Conservation (phyloP, 2,888 invertebrate species). For the Latrodectus hesperus region DNA sequence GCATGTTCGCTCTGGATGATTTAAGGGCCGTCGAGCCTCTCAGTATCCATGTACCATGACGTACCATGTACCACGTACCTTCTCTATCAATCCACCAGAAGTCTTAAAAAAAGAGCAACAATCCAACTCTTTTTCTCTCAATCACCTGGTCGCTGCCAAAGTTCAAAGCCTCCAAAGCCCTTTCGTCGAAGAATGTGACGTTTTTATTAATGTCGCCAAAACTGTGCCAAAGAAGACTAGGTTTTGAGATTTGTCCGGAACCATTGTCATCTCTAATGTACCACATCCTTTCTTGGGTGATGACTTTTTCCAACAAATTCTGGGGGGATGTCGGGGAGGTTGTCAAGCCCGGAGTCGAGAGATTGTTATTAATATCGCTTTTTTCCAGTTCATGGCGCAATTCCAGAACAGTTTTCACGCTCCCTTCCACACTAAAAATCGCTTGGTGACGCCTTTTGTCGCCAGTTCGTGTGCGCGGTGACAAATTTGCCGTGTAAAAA, state of each 20-base stretch:
- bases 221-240: neutral
- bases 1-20: constrained; percentile 1
- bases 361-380: constrained; percentile 67
- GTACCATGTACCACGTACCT: too few relatives aligned
- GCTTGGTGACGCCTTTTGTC: neutral
- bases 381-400: constrained; percentile 59
- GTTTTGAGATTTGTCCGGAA: neutral
- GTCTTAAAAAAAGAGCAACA: too few relatives aligned
- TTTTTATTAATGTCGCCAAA: constrained; percentile 2
- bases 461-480: constrained; percentile 40
- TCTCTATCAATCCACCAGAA: too few relatives aligned
- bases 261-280: neutral
- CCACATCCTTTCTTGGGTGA: neutral
- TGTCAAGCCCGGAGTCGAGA: neutral
- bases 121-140: neutral
- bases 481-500: constrained; percentile 61
- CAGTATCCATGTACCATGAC: too few relatives aligned
- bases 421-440: neutral
- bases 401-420: constrained; percentile 11
- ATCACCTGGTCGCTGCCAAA: neutral
- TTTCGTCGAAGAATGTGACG: neutral
- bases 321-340: constrained; percentile 4
- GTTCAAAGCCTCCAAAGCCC: neutral
- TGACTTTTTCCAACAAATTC: constrained; percentile 1
- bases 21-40: constrained; percentile 1